Evolutionary conservation across 2,888 invertebrate species (phyloP).

Genomic region (Chrysolina oricalcia): DNA sequence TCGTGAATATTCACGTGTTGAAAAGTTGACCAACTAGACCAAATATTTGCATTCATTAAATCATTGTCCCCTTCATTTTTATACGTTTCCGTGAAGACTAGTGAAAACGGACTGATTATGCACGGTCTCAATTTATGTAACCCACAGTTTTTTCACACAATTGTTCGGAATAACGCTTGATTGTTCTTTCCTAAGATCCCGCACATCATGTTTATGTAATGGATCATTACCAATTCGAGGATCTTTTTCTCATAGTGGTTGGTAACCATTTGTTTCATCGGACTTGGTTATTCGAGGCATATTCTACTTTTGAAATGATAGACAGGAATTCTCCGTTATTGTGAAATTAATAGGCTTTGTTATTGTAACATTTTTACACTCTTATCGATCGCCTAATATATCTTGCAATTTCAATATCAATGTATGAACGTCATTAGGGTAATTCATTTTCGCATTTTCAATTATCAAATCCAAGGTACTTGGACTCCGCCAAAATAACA

Average conservation of each 20-base stretch:
- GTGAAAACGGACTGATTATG: conserved; percentile 28
- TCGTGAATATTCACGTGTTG: conserved; percentile 20
- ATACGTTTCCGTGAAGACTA: conserved; percentile 23
- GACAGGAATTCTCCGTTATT: no score
- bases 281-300: background rate
- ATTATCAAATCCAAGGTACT: no score
- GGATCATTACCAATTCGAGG: background rate
- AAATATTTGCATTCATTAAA: conserved; percentile 10
- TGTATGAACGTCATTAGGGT: no score
- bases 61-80: background rate
- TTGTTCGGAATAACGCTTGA: conserved; percentile 28
- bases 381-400: no score
- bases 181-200: conserved; percentile 26
- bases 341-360: no score
- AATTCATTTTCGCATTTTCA: no score
- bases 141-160: conserved; percentile 29
- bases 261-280: background rate
- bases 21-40: conserved; percentile 4
- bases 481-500: no score
- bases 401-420: no score
- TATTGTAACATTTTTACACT: no score
- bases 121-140: conserved; percentile 32
- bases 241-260: background rate
- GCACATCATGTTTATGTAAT: conserved; percentile 23
- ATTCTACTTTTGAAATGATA: no score